Percentiles rank a stretch among this genome's conserved stretches.
These are phyloP conservation scores for Nomada fabriciana DNA, from an alignment of 2,888 invertebrate genomes.

Conservation along the genomic window DNA sequence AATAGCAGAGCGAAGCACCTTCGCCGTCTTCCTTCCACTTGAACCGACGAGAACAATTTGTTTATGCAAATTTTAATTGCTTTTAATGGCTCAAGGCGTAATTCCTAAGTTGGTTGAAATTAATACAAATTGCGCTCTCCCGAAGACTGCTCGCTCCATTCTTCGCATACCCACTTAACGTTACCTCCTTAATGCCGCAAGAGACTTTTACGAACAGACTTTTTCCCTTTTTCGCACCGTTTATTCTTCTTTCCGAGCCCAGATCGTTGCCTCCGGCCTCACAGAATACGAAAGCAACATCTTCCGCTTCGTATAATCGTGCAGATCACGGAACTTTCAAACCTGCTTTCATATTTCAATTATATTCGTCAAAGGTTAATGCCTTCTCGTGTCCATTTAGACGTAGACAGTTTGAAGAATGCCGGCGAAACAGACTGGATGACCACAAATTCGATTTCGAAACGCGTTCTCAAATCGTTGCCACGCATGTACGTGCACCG, in stretches of 20 bases:
- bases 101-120: constrained; percentile 78
- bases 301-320: constrained; percentile 1
- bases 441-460: constrained; percentile 27
- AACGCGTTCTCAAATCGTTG: constrained; percentile 35
- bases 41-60: constrained; percentile 73
- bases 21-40: constrained; percentile 52
- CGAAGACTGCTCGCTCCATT: constrained; percentile 53
- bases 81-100: constrained; percentile 65
- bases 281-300: background rate
- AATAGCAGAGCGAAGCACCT: constrained; percentile 1
- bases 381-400: no score
- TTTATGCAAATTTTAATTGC: constrained; percentile 80
- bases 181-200: constrained; percentile 41
- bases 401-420: background rate
- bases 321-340: constrained; percentile 25
- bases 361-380: no score
- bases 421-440: background rate
- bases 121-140: constrained; percentile 77
- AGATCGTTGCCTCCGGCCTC: constrained; percentile 5
- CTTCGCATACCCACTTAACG: constrained; percentile 36
- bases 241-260: constrained; percentile 12
- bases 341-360: no score
- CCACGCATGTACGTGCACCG: constrained; percentile 29
- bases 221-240: constrained; percentile 27
- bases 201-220: constrained; percentile 58